A percentile compares a stretch with the other conserved stretches of the same genome.
phyloP scores from a whole-genome alignment of 2,888 invertebrate species.

The Epinotia ramella region DNA sequence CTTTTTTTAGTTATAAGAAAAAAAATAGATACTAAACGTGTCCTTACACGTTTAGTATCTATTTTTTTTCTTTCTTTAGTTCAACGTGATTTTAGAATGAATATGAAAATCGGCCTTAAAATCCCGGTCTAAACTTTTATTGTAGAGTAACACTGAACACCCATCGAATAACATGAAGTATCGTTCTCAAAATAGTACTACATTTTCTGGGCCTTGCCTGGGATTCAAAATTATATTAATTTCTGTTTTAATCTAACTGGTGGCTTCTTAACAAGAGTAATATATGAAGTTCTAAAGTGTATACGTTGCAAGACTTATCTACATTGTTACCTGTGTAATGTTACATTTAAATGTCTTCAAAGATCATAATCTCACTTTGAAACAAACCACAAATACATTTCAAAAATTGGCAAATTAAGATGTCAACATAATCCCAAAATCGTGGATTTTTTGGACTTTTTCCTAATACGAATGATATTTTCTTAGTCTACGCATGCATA shows the following conservation, averaged over 20 bases:
- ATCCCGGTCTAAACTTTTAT: neutral
- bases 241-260: neutral
- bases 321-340: too few species aligned
- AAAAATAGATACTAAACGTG: neutral
- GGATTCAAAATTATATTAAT: neutral
- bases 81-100: neutral
- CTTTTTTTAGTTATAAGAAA: neutral
- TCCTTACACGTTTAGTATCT: too few species aligned
- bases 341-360: neutral
- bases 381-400: slow-evolving; percentile 59
- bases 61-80: too few species aligned
- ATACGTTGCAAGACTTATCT: neutral
- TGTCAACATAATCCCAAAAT: slow-evolving; percentile 45
- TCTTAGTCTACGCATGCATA: slow-evolving; percentile 32
- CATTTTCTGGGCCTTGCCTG: too few species aligned
- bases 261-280: neutral
- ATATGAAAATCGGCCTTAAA: neutral
- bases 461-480: slow-evolving; percentile 43
- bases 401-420: slow-evolving; percentile 57
- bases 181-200: too few species aligned
- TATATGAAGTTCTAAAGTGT: neutral
- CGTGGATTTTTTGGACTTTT: slow-evolving; percentile 35
- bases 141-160: neutral
- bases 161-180: too few species aligned
- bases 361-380: slow-evolving; percentile 52